Conservation (phyloP, 2,113 vertebrate genomes). For the Salvelinus fontinalis region DNA sequence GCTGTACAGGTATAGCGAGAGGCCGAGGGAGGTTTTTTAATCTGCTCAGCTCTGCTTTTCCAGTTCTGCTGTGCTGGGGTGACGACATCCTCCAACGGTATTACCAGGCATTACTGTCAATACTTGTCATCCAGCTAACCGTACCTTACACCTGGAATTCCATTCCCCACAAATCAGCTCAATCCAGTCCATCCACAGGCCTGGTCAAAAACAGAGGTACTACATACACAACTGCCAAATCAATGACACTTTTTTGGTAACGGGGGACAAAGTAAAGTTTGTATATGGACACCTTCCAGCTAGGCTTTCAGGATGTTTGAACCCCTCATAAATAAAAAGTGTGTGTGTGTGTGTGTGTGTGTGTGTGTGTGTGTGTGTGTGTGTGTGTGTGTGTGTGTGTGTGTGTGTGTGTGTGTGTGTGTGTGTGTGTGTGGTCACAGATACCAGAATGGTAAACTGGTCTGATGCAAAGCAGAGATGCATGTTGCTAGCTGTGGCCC, state of each 20-base stretch:
- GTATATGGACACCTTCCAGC: constrained; percentile 27
- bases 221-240: not conserved
- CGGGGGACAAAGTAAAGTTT: constrained; percentile 12
- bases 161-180: no score
- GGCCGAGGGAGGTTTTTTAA: not conserved
- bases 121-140: constrained; percentile 16
- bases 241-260: not conserved
- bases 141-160: not conserved
- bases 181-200: not conserved
- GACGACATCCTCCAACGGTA: no score
- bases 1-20: constrained; percentile 26
- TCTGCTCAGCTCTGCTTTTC: no score
- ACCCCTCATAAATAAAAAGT: constrained; percentile 23
- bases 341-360: not conserved
- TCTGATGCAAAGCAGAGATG: not conserved
- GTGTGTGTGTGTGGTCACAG: constrained; percentile 25
- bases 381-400: not conserved
- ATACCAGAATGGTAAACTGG: constrained; percentile 21
- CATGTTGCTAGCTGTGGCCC: no score
- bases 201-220: not conserved
- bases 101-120: constrained; percentile 26
- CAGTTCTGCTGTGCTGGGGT: no score
- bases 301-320: constrained; percentile 26
- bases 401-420: not conserved
- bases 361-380: not conserved